These are phyloP conservation scores for Callitettix versicolor DNA, from an alignment of 1,140 invertebrate genomes.

Conservation along the genomic window DNA sequence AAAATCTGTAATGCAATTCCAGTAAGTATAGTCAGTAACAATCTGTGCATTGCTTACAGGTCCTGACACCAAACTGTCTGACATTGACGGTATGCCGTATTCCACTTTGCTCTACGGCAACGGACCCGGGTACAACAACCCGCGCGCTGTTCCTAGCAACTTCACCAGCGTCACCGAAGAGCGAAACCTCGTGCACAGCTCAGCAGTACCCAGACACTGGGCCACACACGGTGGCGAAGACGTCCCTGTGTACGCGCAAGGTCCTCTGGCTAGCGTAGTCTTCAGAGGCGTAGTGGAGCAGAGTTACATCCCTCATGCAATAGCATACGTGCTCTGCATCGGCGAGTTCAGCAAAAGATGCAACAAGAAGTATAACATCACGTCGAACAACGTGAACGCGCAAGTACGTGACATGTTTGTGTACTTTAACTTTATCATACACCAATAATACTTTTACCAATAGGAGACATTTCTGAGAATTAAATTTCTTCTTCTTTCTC, in stretches of 20 bases:
- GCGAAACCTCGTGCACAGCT: slow-evolving; percentile 30
- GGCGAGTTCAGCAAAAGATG: slow-evolving; percentile 51
- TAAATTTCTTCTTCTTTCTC: no score
- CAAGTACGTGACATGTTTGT: no score
- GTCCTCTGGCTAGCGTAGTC: slow-evolving; percentile 32
- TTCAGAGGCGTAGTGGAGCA: slow-evolving; percentile 56
- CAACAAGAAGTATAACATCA: no score
- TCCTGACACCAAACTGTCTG: slow-evolving; percentile 52
- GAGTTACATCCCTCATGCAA: slow-evolving; percentile 64
- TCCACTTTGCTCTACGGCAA: slow-evolving; percentile 65
- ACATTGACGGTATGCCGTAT: slow-evolving; percentile 53
- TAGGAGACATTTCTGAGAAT: no score
- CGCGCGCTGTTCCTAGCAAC: slow-evolving; percentile 34
- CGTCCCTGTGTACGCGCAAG: slow-evolving; percentile 69
- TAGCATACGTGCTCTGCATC: slow-evolving; percentile 59
- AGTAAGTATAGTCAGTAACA: no score
- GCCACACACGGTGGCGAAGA: slow-evolving; percentile 83
- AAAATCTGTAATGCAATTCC: no score
- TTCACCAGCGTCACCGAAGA: slow-evolving; percentile 28
- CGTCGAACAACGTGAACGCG: no score
- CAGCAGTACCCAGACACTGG: slow-evolving; percentile 59
- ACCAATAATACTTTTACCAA: no score
- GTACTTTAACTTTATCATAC: no score
- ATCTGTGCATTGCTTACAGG: slow-evolving; percentile 37
- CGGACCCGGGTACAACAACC: slow-evolving; percentile 46